Percentiles rank a stretch among this genome's conserved stretches.
Conservation (phyloP, 1,140 invertebrate genomes). For the Zaprionus vittiger region DNA sequence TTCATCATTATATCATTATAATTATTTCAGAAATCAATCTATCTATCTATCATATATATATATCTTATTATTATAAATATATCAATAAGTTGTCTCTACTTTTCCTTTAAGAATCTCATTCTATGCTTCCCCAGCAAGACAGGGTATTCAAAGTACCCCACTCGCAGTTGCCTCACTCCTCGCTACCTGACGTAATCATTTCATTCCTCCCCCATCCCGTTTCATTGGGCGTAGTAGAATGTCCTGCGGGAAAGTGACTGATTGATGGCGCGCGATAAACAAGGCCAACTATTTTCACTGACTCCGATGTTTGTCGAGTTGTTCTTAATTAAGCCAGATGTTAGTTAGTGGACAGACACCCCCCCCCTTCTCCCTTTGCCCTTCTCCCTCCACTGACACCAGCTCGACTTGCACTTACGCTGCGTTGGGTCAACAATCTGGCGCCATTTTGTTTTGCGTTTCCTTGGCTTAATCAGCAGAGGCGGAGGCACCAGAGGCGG, state of each 20-base stretch:
- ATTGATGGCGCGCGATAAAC: conserved; percentile 75
- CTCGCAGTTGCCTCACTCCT: background rate
- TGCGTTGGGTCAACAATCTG: conserved; percentile 66
- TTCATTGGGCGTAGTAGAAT: conserved; percentile 42
- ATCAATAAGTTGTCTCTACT: too few species aligned
- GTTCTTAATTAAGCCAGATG: conserved; percentile 80
- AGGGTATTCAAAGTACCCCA: background rate
- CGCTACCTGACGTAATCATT: conserved; percentile 27
- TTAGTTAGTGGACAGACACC: conserved; percentile 23
- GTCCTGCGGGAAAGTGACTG: conserved; percentile 70
- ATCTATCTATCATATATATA: too few species aligned
- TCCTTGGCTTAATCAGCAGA: conserved; percentile 65
- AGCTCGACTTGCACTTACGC: conserved; percentile 30
- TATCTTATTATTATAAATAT: too few species aligned
- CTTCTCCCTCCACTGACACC: background rate
- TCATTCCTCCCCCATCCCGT: background rate
- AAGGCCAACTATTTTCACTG: conserved; percentile 78
- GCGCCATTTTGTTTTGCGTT: conserved; percentile 77
- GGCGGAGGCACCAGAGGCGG: background rate
- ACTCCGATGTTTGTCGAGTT: conserved; percentile 70
- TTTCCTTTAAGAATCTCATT: background rate
- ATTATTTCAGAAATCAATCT: too few species aligned
- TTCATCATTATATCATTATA: too few species aligned
- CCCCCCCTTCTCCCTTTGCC: background rate
- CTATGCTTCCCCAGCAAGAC: background rate